Base-by-base conservation (phyloP, 2,888 invertebrate genomes). In the Cantharis lateralis region DNA sequence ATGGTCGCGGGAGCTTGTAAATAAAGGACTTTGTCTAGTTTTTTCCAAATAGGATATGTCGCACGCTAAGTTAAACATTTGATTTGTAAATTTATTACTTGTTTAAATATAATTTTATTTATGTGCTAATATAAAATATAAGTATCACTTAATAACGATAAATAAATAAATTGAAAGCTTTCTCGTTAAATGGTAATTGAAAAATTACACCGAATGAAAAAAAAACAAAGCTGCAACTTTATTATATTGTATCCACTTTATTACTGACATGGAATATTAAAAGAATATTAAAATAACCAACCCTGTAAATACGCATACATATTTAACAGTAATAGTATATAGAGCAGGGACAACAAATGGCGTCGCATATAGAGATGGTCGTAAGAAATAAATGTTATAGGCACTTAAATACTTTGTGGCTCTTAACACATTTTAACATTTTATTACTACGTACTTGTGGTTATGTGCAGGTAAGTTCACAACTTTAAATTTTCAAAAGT, bases 381-480 rank as follows among this genome's bases (percentile, higher is more conserved):
- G 79, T 79, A 80, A 79, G 80, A 80, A 81, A 77, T 80, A 74
- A 80, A 78, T 71, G 82, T 82, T 82, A 82, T 80, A 80, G 80
- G 80, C 81, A 80, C 81, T 82, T 80, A 82, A 82, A 82, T 82
- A 82, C 82, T 81, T 82, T 82, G 82, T 82, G 82, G 81, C 79
- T 82, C 81, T 82, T 82, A 82, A 82, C 80, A 80, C 78, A 72
- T 68, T 76, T 62, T 68, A 72, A 62, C 66, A 24, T 48, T 75
- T 75, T 76, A 76, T 76, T 76, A 76, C 63, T 76, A 76, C 71
- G 71, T 76, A 76, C 75, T 75, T 75, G 75, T 71, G 75, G 75
- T 75, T 66, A 66, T 68, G 68, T 75, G 62, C 75, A 75, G 75
- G 75, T 75, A 66, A 66, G 62, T 68, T 66, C 32, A 74, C 15